Evolutionary conservation across 2,797 vertebrate genomes (phyloP).

Genomic region (Danionella dracula): DNA sequence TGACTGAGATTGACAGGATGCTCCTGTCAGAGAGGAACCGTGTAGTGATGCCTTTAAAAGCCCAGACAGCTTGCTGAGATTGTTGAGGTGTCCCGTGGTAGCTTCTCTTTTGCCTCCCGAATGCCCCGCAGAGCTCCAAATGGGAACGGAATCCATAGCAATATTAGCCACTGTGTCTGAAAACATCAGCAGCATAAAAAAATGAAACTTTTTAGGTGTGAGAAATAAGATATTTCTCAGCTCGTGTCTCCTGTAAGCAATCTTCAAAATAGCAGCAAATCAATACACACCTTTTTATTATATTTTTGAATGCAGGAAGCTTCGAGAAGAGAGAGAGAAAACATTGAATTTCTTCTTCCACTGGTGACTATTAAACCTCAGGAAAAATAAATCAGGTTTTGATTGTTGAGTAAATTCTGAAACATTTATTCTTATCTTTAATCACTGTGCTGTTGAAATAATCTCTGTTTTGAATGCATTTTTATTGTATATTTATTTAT

Average conservation of each 20-base stretch:
- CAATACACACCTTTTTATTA: constrained; percentile 46
- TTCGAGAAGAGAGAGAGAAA: neutral
- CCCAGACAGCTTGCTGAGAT: constrained; percentile 47
- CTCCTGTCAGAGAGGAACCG: constrained; percentile 56
- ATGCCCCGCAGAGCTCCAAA: constrained; percentile 46
- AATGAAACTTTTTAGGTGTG: constrained; percentile 19
- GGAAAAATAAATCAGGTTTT: no score
- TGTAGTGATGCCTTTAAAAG: constrained; percentile 57
- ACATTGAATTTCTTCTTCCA: no score
- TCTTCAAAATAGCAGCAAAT: constrained; percentile 42
- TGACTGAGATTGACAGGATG: constrained; percentile 49
- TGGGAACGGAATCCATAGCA: constrained; percentile 49
- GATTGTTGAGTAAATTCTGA: no score
- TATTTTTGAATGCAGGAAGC: constrained; percentile 30
- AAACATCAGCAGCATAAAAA: constrained; percentile 42
- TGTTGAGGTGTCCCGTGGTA: constrained; percentile 48
- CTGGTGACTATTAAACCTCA: no score
- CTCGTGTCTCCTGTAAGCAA: constrained; percentile 46
- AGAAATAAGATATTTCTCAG: constrained; percentile 23
- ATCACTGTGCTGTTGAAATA: no score
- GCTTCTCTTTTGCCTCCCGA: constrained; percentile 21
- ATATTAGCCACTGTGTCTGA: constrained; percentile 46
- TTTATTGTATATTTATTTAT: no score
- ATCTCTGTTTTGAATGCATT: no score
- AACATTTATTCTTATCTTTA: no score